A percentile compares a stretch with the other conserved stretches of the same genome.
phyloP scores from a whole-genome alignment of 2,797 vertebrate species.

The Apogon hyalosoma region DNA sequence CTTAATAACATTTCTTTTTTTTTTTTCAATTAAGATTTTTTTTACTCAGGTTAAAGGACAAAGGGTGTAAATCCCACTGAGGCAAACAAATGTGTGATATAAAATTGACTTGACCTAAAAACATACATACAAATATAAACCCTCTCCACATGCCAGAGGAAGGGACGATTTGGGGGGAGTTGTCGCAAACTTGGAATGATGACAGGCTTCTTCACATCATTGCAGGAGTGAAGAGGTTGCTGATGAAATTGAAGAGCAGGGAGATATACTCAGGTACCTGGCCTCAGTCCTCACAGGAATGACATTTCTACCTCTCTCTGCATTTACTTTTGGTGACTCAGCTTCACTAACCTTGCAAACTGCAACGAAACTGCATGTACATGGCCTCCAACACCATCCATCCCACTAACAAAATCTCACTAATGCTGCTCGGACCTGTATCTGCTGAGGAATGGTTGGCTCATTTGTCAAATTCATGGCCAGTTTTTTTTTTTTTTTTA shows the following conservation, averaged over 20 bases:
- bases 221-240: slow-evolving; percentile 85
- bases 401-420: slow-evolving; percentile 61
- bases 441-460: not conserved
- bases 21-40: too few relatives aligned
- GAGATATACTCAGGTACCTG: slow-evolving; percentile 85
- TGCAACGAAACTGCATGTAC: slow-evolving; percentile 64
- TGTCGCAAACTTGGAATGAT: slow-evolving; percentile 61
- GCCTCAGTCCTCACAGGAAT: slow-evolving; percentile 50
- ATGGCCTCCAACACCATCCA: slow-evolving; percentile 60
- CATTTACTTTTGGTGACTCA: slow-evolving; percentile 29
- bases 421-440: slow-evolving; percentile 8
- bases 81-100: too few relatives aligned
- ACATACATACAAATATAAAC: not conserved
- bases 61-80: too few relatives aligned
- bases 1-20: too few relatives aligned
- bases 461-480: slow-evolving; percentile 37
- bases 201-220: slow-evolving; percentile 76
- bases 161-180: slow-evolving; percentile 14
- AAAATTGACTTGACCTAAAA: too few relatives aligned
- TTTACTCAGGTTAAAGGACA: too few relatives aligned
- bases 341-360: slow-evolving; percentile 43
- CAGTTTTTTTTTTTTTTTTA: slow-evolving; percentile 24
- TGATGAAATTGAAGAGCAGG: slow-evolving; percentile 86
- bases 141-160: slow-evolving; percentile 25
- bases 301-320: slow-evolving; percentile 44